phyloP scores from a whole-genome alignment of 2,888 invertebrate genomes.

The Alloscopus bannaensis region DNA sequence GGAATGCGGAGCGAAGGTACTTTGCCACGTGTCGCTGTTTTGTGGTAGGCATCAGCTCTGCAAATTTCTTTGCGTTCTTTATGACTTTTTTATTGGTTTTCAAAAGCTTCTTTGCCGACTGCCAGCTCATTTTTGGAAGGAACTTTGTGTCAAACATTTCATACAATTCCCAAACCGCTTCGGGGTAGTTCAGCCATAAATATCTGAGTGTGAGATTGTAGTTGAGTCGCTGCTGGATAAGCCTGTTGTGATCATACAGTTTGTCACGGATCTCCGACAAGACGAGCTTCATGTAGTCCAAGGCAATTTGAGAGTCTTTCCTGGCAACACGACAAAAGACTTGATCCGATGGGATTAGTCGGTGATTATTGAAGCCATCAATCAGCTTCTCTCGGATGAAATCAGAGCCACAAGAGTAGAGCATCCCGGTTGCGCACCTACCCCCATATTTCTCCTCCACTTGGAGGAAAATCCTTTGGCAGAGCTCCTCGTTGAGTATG shows the following conservation, averaged over 20 bases:
- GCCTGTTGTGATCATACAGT: constrained; percentile 36
- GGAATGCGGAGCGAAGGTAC: constrained; percentile 43
- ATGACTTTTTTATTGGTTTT: constrained; percentile 46
- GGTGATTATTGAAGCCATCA: constrained; percentile 54
- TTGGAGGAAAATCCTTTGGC: constrained; percentile 43
- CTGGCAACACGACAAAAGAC: constrained; percentile 50
- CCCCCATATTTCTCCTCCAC: constrained; percentile 53
- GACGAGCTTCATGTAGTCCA: constrained; percentile 43
- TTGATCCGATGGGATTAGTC: constrained; percentile 52
- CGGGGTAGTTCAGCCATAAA: constrained; percentile 36
- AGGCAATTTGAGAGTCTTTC: constrained; percentile 57
- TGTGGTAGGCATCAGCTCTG: constrained; percentile 35
- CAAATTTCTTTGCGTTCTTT: constrained; percentile 49
- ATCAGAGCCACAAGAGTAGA: constrained; percentile 39
- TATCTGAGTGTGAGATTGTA: constrained; percentile 37
- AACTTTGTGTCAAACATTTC: constrained; percentile 54
- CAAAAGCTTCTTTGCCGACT: constrained; percentile 53
- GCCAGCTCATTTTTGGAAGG: constrained; percentile 53
- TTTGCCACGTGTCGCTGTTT: constrained; percentile 39
- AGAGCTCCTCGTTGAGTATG: constrained; percentile 50
- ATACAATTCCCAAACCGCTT: constrained; percentile 50
- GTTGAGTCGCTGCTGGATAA: constrained; percentile 25
- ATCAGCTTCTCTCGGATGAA: constrained; percentile 52
- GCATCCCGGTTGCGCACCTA: constrained; percentile 47
- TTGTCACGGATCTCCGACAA: constrained; percentile 53